Evolutionary conservation across 2,797 vertebrate genomes (phyloP).

Genomic region (Microctenopoma steveboyesi): DNA sequence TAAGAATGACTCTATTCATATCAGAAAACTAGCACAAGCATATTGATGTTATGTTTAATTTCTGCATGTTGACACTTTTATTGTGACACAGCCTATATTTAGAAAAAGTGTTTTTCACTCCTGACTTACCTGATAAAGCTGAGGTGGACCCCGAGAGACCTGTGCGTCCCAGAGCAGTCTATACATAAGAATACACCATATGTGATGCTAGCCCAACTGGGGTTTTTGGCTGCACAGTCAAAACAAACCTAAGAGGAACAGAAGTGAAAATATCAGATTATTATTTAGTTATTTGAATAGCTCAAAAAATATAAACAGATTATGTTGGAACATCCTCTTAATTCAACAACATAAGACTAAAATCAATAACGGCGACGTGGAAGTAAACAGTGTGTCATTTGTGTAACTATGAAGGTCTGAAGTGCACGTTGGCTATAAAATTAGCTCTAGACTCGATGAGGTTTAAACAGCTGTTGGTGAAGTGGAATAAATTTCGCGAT

Average conservation of each 20-base stretch:
- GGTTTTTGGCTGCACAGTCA: conserved; percentile 94
- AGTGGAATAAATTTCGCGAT: conserved; percentile 1
- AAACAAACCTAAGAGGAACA: conserved; percentile 87
- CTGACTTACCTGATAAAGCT: conserved; percentile 90
- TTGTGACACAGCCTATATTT: neutral
- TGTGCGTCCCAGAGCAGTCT: conserved; percentile 94
- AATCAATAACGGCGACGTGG: conserved; percentile 29
- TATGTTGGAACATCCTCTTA: neutral
- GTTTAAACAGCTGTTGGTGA: conserved; percentile 53
- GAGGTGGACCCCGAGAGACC: conserved; percentile 95
- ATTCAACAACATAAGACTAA: neutral
- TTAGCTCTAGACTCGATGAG: neutral
- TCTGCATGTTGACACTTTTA: neutral
- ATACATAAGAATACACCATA: conserved; percentile 97
- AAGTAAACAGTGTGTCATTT: conserved; percentile 10
- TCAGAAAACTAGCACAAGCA: neutral
- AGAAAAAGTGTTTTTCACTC: too few species aligned
- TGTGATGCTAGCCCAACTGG: conserved; percentile 97
- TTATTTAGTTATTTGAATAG: too few species aligned
- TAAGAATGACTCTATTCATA: neutral
- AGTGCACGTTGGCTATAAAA: neutral
- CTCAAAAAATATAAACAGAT: neutral
- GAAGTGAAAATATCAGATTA: neutral
- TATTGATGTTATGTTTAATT: too few species aligned
- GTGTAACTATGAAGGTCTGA: conserved; percentile 3